phyloP scores from a whole-genome alignment of 2,113 vertebrate species.

The Cinclus mexicanus region DNA sequence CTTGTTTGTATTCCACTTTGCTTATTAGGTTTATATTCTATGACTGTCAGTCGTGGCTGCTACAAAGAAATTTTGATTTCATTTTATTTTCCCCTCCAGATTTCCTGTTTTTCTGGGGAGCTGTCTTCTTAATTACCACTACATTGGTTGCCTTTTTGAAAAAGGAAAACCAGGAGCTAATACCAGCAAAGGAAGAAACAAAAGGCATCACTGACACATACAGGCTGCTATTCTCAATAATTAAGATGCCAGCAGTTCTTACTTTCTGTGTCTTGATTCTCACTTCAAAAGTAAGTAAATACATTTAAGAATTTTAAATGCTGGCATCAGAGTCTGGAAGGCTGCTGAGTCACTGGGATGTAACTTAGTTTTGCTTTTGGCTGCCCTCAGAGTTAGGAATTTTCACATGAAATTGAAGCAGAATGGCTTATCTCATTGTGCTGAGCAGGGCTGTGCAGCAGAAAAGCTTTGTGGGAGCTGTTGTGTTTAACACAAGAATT shows the following conservation, averaged over 20 bases:
- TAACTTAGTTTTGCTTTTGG: background rate
- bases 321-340: background rate
- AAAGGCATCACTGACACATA: conserved; percentile 94
- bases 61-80: background rate
- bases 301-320: fast-evolving
- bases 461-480: background rate
- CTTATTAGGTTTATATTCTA: background rate
- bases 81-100: conserved; percentile 70
- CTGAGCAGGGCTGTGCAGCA: background rate
- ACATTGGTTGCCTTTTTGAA: conserved; percentile 92
- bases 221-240: conserved; percentile 86
- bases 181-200: conserved; percentile 81
- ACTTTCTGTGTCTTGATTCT: conserved; percentile 91
- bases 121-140: conserved; percentile 91
- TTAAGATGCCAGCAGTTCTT: conserved; percentile 94
- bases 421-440: fast-evolving
- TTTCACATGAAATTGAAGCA: background rate
- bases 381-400: background rate
- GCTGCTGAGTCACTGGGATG: background rate
- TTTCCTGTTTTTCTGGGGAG: conserved; percentile 96
- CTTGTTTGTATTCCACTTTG: background rate
- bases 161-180: conserved; percentile 81
- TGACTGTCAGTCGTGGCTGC: background rate
- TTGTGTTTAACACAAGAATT: background rate
- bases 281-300: conserved; percentile 88